Conservation (phyloP, 1,140 invertebrate species). For the Drosophila ambigua region DNA sequence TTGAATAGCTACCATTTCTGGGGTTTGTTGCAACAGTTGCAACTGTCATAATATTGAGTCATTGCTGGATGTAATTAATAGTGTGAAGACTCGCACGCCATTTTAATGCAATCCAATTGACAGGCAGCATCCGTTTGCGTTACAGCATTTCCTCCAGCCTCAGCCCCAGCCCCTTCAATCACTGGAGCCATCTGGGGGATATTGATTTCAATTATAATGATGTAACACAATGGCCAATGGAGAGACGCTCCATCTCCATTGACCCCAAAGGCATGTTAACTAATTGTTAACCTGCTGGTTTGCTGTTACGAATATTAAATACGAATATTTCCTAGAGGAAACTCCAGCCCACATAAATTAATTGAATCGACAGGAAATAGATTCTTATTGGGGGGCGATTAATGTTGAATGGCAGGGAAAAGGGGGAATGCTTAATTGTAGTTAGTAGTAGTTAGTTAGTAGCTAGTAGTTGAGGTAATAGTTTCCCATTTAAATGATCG, state of each 20-base stretch:
- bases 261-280: constrained; percentile 30
- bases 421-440: no score
- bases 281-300: constrained; percentile 48
- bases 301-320: constrained; percentile 57
- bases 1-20: constrained; percentile 5
- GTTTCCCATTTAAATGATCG: no score
- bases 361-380: neutral
- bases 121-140: constrained; percentile 66
- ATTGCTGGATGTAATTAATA: constrained; percentile 76
- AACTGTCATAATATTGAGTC: constrained; percentile 81
- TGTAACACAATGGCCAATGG: constrained; percentile 33
- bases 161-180: no score
- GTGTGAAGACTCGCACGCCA: constrained; percentile 79
- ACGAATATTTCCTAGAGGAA: neutral
- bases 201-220: constrained; percentile 76
- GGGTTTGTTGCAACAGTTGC: constrained; percentile 42
- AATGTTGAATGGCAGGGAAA: neutral
- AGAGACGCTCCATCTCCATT: neutral
- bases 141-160: constrained; percentile 29
- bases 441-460: no score
- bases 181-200: constrained; percentile 34
- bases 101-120: constrained; percentile 78
- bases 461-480: neutral
- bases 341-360: constrained; percentile 1
- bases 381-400: neutral